Percentiles rank a stretch among this genome's conserved stretches.
phyloP scores from a whole-genome alignment of 2,797 vertebrate species.

The Carcharodon carcharias region DNA sequence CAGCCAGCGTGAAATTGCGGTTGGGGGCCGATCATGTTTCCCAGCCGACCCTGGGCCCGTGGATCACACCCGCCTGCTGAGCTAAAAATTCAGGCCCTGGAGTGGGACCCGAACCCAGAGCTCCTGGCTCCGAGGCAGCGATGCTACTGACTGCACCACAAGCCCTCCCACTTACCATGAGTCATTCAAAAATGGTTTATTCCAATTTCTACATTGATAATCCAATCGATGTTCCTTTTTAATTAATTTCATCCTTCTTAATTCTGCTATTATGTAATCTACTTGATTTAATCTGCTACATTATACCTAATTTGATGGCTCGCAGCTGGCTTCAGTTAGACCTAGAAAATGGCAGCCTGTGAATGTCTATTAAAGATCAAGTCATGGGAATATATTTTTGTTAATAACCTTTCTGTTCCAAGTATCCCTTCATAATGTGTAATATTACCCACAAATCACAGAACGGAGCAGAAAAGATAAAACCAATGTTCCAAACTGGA shows the following conservation, averaged over 20 bases:
- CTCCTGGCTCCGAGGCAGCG: too few relatives aligned
- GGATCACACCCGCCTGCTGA: too few relatives aligned
- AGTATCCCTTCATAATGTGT: not conserved
- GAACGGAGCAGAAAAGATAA: not conserved
- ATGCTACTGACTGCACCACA: too few relatives aligned
- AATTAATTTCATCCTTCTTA: not conserved
- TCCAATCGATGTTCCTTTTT: not conserved
- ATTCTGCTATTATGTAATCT: not conserved
- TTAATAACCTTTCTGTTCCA: not conserved
- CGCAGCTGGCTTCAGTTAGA: not conserved
- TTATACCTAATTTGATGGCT: not conserved
- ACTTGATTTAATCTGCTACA: not conserved
- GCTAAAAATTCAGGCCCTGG: too few relatives aligned
- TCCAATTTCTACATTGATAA: not conserved
- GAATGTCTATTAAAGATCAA: not conserved
- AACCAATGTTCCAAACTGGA: not conserved
- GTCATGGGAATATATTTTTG: not conserved
- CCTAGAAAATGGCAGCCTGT: not conserved
- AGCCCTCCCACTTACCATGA: too few relatives aligned
- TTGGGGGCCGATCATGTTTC: too few relatives aligned
- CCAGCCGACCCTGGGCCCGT: too few relatives aligned
- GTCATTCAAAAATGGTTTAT: not conserved
- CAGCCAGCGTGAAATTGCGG: too few relatives aligned
- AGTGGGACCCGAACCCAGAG: too few relatives aligned
- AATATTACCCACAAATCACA: not conserved